Percentiles rank a stretch among this genome's conserved stretches.
Conservation (phyloP, 2,113 vertebrate genomes). For the Gnathonemus echidnorhynchus region DNA sequence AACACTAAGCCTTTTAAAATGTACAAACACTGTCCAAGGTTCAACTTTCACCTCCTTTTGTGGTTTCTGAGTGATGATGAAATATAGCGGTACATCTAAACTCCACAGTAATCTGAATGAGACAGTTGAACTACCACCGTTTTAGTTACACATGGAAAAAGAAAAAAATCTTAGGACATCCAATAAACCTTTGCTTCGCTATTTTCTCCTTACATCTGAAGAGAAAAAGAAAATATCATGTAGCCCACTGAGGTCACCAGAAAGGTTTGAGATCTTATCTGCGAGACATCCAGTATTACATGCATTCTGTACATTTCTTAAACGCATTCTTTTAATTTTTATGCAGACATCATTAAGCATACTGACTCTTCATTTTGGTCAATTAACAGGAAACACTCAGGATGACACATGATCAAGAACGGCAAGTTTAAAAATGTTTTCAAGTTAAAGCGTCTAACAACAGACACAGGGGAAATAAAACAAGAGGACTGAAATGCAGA, state of each 20-base stretch:
- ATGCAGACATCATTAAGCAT: constrained; percentile 2
- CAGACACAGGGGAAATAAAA: neutral
- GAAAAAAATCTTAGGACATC: neutral
- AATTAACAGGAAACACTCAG: neutral
- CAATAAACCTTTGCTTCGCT: neutral
- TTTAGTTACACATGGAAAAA: neutral
- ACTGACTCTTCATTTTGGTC: neutral
- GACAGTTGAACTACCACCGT: neutral
- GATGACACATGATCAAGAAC: neutral
- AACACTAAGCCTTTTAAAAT: constrained; percentile 31
- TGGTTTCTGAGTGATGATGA: neutral
- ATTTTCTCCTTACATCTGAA: neutral
- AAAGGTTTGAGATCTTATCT: constrained; percentile 1
- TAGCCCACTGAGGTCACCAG: neutral
- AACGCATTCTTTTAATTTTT: constrained; percentile 7
- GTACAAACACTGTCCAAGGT: neutral
- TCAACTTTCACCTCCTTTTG: neutral
- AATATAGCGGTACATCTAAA: neutral
- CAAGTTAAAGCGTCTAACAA: neutral
- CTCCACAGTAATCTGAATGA: neutral
- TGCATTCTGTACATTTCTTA: constrained; percentile 15
- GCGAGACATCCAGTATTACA: constrained; percentile 9
- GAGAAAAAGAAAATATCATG: neutral
- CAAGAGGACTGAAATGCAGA: neutral
- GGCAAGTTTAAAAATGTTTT: neutral